Evolutionary conservation across 2,888 invertebrate genomes (phyloP), one percentile per base, ranked within the genome.

Genomic region (Xanthorhoe designata): DNA sequence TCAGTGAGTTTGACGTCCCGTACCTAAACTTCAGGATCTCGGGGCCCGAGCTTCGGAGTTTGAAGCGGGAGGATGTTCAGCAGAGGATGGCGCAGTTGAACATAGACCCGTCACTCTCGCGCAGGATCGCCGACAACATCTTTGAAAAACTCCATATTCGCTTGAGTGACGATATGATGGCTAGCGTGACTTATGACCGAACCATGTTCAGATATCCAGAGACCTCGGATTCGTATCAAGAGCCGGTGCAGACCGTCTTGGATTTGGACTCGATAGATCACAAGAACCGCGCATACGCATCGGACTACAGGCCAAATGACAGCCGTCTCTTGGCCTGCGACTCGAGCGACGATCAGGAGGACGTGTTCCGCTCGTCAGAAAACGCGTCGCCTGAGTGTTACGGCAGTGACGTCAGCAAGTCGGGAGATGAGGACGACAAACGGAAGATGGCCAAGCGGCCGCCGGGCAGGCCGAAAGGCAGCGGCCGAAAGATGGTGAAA

Each of bases 391-490:
- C 91, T 0, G 90, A 87, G 72, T 88, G 80, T 68, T 86, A 89
- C 70, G 89, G 87, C 18, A 93, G 94, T 72, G 93, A 92, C 47
- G 90, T 78, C 7, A 91, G 91, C 78, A 92, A 91, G 70, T 90
- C 91, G 8, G 87, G 90, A 10, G 91, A 92, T 54, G 94, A 94
- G 74, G 89, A 94, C 0, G 92, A 94, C 51, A 90, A 90, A 70
- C 81, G 87, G 53, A 91, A 90, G 80, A 79, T 82, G 70, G 83
- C 90, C 65, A 94, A 94, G 76, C 88, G 94, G 74, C 92, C 94
- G 15, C 94, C 94, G 0, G 95, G 95, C 29, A 89, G 95, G 71
- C 94, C 94, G 7, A 92, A 91, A 66, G 94, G 94, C 17, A 92
- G 91, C 77, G 94, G 94, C 10, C 83, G 90, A 58, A 94, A 92